phyloP scores from a whole-genome alignment of 2,888 invertebrate species.

The Terebella lapidaria region DNA sequence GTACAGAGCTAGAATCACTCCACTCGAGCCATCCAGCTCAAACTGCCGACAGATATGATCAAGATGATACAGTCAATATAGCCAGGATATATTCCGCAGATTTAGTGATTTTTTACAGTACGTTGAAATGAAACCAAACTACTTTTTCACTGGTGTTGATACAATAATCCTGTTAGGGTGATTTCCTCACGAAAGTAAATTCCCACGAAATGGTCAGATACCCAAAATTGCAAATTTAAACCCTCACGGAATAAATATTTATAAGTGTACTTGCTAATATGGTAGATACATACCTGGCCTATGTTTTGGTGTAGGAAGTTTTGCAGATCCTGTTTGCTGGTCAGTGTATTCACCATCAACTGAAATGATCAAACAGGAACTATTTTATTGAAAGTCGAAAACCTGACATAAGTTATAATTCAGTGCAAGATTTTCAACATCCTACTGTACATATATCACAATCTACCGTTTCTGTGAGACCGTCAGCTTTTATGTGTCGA shows the following conservation, averaged over 20 bases:
- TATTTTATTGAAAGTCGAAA: no score
- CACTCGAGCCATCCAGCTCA: constrained; percentile 44
- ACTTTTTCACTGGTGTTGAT: no score
- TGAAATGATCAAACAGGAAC: constrained; percentile 50
- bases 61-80: background rate
- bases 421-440: no score
- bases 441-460: background rate
- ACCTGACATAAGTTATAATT: no score
- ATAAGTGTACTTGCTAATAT: background rate
- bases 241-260: background rate
- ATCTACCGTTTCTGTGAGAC: background rate
- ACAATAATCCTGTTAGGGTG: no score
- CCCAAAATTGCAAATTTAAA: background rate
- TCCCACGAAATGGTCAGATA: no score
- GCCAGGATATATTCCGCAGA: no score
- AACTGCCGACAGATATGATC: constrained; percentile 58
- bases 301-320: constrained; percentile 41
- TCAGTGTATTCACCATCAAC: constrained; percentile 62
- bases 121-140: no score
- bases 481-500: background rate
- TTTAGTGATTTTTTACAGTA: no score
- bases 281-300: background rate
- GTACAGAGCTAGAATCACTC: constrained; percentile 53
- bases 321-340: constrained; percentile 33
- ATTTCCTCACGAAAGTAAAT: background rate